Conservation (phyloP, 2,888 invertebrate genomes). For the Sinodicranocentrus sp. region DNA sequence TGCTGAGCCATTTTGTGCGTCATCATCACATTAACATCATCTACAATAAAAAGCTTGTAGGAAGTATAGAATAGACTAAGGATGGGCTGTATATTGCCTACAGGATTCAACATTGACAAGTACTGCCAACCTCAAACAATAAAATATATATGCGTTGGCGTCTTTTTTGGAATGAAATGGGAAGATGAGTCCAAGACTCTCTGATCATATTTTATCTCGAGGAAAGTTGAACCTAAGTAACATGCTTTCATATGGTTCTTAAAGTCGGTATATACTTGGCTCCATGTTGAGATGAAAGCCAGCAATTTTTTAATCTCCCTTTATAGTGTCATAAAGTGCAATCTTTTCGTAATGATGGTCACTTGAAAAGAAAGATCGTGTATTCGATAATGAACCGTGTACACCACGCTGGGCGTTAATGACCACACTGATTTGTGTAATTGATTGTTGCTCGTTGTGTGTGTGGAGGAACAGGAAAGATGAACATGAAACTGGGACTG, state of each 20-base stretch:
- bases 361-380: slow-evolving; percentile 32
- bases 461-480: slow-evolving; percentile 25
- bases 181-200: slow-evolving; percentile 24
- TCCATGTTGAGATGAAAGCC: background rate
- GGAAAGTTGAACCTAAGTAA: too few relatives aligned
- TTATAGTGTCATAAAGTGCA: slow-evolving; percentile 46
- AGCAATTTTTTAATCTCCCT: background rate
- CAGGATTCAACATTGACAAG: slow-evolving; percentile 2
- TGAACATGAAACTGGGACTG: too few relatives aligned
- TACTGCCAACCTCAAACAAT: background rate
- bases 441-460: slow-evolving; percentile 35
- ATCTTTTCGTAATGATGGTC: slow-evolving; percentile 41
- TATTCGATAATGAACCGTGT: slow-evolving; percentile 38
- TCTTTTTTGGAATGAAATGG: slow-evolving; percentile 32
- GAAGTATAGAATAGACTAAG: background rate
- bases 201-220: slow-evolving; percentile 5
- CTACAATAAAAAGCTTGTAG: background rate
- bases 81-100: background rate
- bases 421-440: slow-evolving; percentile 47
- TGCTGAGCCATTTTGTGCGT: background rate
- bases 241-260: too few relatives aligned
- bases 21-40: too few relatives aligned
- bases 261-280: too few relatives aligned
- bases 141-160: slow-evolving; percentile 44
- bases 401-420: slow-evolving; percentile 54